Evolutionary conservation across 2,113 vertebrate genomes (phyloP).

Genomic region (Xiphophorus hellerii): DNA sequence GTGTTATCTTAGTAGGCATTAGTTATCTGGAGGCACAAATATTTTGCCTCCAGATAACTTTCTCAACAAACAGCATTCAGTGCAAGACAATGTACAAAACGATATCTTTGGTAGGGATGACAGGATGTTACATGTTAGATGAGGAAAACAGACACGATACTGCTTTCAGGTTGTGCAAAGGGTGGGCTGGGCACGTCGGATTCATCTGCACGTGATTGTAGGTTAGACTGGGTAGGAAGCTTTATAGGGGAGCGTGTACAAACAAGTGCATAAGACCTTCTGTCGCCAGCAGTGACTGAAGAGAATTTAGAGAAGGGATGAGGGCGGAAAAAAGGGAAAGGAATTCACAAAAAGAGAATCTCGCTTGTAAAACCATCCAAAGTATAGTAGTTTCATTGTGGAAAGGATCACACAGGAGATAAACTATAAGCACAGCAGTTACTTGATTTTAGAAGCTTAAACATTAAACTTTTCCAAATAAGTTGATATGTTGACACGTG

Average conservation of each 20-base stretch:
- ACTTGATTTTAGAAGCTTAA: constrained; percentile 23
- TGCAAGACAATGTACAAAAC: constrained; percentile 22
- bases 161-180: constrained; percentile 46
- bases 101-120: constrained; percentile 47
- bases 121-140: constrained; percentile 67
- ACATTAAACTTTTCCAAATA: background rate
- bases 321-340: constrained; percentile 28
- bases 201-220: constrained; percentile 43
- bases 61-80: constrained; percentile 45
- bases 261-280: constrained; percentile 68
- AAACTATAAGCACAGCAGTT: constrained; percentile 2
- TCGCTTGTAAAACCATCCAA: constrained; percentile 23
- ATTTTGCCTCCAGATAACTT: constrained; percentile 45
- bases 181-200: constrained; percentile 18
- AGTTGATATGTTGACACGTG: constrained; percentile 27
- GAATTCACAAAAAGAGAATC: constrained; percentile 50
- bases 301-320: constrained; percentile 26
- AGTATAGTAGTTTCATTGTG: constrained; percentile 5
- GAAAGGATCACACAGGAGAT: constrained; percentile 19
- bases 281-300: constrained; percentile 56
- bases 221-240: constrained; percentile 43
- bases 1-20: constrained; percentile 25
- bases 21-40: constrained; percentile 34
- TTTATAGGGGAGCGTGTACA: constrained; percentile 66
- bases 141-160: constrained; percentile 46